phyloP scores from a whole-genome alignment of 2,113 vertebrate genomes.

The Mormyrus iriodes region DNA sequence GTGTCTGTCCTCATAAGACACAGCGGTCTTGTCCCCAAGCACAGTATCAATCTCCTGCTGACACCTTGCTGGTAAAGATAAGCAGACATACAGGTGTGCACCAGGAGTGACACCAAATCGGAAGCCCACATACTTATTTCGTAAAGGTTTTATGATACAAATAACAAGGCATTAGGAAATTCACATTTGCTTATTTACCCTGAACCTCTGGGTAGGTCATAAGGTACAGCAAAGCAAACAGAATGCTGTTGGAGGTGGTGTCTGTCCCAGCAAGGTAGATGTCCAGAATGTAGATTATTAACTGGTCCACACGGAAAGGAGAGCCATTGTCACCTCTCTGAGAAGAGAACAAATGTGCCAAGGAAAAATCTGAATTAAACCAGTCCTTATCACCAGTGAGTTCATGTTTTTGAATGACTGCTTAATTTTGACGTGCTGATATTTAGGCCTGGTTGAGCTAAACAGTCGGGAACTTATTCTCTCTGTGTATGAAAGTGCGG shows the following conservation, averaged over 20 bases:
- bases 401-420: not conserved
- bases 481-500: not conserved
- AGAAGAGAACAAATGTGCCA: not conserved
- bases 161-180: not conserved
- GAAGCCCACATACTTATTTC: not conserved
- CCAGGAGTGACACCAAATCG: not conserved
- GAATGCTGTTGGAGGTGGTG: conserved; percentile 43
- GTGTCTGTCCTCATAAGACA: conserved; percentile 41
- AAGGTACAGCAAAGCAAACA: conserved; percentile 39
- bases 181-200: conserved; percentile 22
- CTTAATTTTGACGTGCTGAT: not conserved
- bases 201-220: conserved; percentile 41
- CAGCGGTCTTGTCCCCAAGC: conserved; percentile 28
- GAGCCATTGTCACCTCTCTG: conserved; percentile 22
- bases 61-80: conserved; percentile 25
- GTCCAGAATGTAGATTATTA: conserved; percentile 27
- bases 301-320: conserved; percentile 29
- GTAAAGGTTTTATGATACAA: not conserved
- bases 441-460: not conserved
- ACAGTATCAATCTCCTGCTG: conserved; percentile 45
- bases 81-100: not conserved
- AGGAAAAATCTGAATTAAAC: not conserved
- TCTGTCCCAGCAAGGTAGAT: conserved; percentile 40
- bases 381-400: not conserved
- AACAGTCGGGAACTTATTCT: not conserved